Evolutionary conservation across 2,888 invertebrate species (phyloP).

Genomic region (Stenodera caucasica): DNA sequence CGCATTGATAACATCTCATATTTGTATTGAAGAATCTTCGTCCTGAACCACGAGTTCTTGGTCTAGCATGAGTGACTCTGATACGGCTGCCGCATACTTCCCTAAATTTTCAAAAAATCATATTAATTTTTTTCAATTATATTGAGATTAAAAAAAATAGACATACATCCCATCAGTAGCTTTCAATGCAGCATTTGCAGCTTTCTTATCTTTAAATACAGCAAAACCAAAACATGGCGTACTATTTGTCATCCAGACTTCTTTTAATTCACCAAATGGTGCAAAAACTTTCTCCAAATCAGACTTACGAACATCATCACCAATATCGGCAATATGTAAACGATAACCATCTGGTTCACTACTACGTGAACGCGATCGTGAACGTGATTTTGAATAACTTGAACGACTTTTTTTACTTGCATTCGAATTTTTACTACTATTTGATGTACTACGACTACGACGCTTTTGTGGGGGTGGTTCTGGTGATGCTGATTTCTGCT

Average conservation of each 20-base stretch:
- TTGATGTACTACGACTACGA: slow-evolving; percentile 47
- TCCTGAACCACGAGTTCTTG: slow-evolving; percentile 57
- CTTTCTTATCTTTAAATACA: slow-evolving; percentile 60
- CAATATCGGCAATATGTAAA: slow-evolving; percentile 60
- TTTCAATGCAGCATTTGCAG: slow-evolving; percentile 57
- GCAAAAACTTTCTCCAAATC: slow-evolving; percentile 60
- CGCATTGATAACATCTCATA: slow-evolving; percentile 63
- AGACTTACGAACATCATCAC: slow-evolving; percentile 58
- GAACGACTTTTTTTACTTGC: slow-evolving; percentile 45
- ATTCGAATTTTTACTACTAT: slow-evolving; percentile 45
- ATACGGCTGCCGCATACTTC: slow-evolving; percentile 59
- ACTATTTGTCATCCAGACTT: slow-evolving; percentile 63
- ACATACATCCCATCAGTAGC: slow-evolving; percentile 59
- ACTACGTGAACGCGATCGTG: slow-evolving; percentile 51
- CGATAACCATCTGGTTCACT: slow-evolving; percentile 54
- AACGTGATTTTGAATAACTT: slow-evolving; percentile 48
- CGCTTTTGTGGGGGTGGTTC: slow-evolving; percentile 40
- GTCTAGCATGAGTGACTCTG: slow-evolving; percentile 60
- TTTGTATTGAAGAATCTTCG: slow-evolving; percentile 60
- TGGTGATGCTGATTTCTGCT: slow-evolving; percentile 40
- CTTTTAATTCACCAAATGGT: slow-evolving; percentile 59
- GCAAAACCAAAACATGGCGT: slow-evolving; percentile 66
- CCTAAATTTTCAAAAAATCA: slow-evolving; percentile 45
- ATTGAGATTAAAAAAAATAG: background rate
- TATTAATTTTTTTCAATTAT: background rate